These are phyloP conservation scores for Gortyna flavago DNA, from an alignment of 2,888 invertebrate genomes.

Conservation along the genomic window DNA sequence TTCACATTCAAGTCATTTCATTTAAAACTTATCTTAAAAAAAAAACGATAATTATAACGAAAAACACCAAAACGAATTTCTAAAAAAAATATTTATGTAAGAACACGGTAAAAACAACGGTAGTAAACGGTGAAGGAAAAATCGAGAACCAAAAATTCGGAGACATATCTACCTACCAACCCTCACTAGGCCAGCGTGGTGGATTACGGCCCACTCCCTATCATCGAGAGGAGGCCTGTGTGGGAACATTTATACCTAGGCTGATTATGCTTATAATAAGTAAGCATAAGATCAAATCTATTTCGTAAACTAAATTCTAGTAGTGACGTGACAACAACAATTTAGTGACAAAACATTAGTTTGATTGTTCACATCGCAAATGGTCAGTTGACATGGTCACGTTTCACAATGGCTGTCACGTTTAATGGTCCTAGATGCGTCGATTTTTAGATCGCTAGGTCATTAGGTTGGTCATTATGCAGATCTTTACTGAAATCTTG, in stretches of 20 bases:
- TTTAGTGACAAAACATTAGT: slow-evolving; percentile 44
- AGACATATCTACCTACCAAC: background rate
- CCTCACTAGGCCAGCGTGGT: background rate
- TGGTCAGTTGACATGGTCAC: slow-evolving; percentile 48
- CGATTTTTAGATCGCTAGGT: slow-evolving; percentile 46
- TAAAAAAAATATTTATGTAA: background rate
- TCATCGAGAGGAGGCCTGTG: background rate
- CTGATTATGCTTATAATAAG: background rate
- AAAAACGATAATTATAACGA: background rate
- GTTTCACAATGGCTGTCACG: slow-evolving; percentile 38
- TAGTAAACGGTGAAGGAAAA: too few species aligned
- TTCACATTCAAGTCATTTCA: background rate
- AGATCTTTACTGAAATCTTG: slow-evolving; percentile 20
- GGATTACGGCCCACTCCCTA: background rate
- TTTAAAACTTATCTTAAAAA: too few species aligned
- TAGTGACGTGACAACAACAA: slow-evolving; percentile 44
- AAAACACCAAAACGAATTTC: background rate
- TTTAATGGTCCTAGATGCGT: slow-evolving; percentile 49
- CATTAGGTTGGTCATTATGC: slow-evolving; percentile 32
- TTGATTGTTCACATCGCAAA: slow-evolving; percentile 48
- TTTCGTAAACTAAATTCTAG: slow-evolving; percentile 44
- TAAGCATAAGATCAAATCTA: slow-evolving; percentile 7
- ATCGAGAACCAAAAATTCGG: background rate
- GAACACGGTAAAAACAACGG: too few species aligned
- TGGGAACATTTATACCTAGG: too few species aligned